phyloP scores from a whole-genome alignment of 1,140 invertebrate species.

The Eupristina koningsbergeri region DNA sequence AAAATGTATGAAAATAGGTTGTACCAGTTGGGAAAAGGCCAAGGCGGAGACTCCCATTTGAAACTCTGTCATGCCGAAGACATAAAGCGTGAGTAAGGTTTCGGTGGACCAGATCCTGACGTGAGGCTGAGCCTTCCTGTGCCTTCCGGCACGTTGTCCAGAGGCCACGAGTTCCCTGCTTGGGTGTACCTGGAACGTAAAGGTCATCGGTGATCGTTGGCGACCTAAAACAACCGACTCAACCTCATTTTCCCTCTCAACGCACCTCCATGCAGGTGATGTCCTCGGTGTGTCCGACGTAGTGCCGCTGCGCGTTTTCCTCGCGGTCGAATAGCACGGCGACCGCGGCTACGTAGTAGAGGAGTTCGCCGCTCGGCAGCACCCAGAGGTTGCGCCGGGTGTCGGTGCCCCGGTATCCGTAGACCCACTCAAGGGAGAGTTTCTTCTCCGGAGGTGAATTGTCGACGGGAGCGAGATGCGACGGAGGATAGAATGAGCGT shows the following conservation, averaged over 20 bases:
- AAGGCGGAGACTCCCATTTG: constrained; percentile 91
- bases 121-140: constrained; percentile 89
- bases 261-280: constrained; percentile 80
- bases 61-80: constrained; percentile 93
- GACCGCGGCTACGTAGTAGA: constrained; percentile 94
- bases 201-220: background rate
- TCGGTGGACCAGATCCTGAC: constrained; percentile 95
- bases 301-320: constrained; percentile 92
- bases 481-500: constrained; percentile 89
- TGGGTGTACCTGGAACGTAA: constrained; percentile 81
- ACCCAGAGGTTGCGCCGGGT: constrained; percentile 91
- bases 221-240: background rate
- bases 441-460: constrained; percentile 90
- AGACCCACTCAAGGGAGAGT: constrained; percentile 93
- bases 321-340: constrained; percentile 93
- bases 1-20: constrained; percentile 3
- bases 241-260: background rate
- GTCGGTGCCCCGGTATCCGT: constrained; percentile 93
- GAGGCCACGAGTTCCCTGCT: constrained; percentile 92
- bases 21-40: constrained; percentile 90
- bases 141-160: constrained; percentile 87
- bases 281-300: constrained; percentile 94
- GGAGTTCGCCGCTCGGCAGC: constrained; percentile 90
- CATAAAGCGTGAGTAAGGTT: constrained; percentile 90
- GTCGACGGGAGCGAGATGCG: constrained; percentile 85